Conservation (phyloP, 2,113 vertebrate genomes). For the Mixornis gularis region DNA sequence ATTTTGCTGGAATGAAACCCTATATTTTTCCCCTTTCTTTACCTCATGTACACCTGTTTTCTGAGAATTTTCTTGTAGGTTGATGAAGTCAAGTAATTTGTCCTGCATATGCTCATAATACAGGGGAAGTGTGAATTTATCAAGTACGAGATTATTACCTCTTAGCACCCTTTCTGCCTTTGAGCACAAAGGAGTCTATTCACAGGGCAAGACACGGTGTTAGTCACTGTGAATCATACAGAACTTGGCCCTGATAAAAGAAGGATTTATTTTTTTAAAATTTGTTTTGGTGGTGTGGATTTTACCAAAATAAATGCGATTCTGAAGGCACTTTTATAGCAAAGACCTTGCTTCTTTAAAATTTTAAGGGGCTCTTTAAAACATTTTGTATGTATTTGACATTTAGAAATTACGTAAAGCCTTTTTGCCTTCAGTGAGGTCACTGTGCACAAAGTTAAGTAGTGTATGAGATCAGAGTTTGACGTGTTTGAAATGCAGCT, state of each 20-base stretch:
- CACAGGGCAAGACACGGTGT: not conserved
- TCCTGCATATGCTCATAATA: not conserved
- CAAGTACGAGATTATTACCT: not conserved
- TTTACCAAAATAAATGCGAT: constrained; percentile 8
- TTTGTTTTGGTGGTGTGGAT: not conserved
- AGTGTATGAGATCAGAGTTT: not conserved
- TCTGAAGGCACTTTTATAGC: not conserved
- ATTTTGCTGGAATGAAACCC: not conserved
- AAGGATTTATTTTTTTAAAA: not conserved
- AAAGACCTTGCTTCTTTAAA: not conserved
- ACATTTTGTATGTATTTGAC: not conserved
- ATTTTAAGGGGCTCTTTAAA: not conserved
- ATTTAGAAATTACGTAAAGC: not conserved
- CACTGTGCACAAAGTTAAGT: not conserved
- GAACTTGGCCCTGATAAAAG: constrained; percentile 4
- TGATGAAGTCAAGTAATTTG: not conserved
- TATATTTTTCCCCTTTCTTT: not conserved
- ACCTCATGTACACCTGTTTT: not conserved
- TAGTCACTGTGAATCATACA: constrained; percentile 36
- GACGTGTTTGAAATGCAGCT: not conserved
- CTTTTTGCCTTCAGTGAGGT: not conserved
- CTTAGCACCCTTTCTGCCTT: not conserved
- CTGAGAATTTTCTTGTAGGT: not conserved
- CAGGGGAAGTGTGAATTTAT: not conserved
- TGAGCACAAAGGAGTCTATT: constrained; percentile 27